Evolutionary conservation across 1,140 invertebrate species (phyloP).

Genomic region (Scaptodrosophila lebanonensis): DNA sequence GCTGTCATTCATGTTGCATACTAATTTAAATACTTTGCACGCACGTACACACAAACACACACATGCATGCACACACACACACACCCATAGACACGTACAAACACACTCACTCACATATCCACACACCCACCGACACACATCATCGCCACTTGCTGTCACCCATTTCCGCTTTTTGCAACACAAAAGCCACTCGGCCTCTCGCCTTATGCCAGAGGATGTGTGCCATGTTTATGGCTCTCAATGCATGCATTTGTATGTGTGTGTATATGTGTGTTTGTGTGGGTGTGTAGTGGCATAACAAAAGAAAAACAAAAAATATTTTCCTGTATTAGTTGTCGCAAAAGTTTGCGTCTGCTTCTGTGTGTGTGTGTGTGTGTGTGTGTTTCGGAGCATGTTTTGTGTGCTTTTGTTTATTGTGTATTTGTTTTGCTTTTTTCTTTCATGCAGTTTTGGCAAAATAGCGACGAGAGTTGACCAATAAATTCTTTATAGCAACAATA

Average conservation of each 20-base stretch:
- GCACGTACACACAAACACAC: slow-evolving; percentile 14
- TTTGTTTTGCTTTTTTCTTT: slow-evolving; percentile 61
- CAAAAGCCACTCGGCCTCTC: slow-evolving; percentile 61
- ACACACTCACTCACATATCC: slow-evolving; percentile 16
- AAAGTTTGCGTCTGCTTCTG: slow-evolving; percentile 44
- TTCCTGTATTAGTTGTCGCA: slow-evolving; percentile 71
- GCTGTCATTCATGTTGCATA: slow-evolving; percentile 74
- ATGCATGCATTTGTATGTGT: background rate
- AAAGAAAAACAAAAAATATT: slow-evolving; percentile 67
- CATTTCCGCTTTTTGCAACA: slow-evolving; percentile 69
- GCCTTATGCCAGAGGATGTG: slow-evolving; percentile 61
- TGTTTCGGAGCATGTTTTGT: slow-evolving; percentile 17
- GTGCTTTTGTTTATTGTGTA: slow-evolving; percentile 62
- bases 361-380: slow-evolving; percentile 18
- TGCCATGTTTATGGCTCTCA: slow-evolving; percentile 61
- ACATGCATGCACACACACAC: background rate
- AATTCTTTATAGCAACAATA: too few relatives aligned
- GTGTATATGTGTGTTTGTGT: slow-evolving; percentile 5
- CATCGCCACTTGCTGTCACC: slow-evolving; percentile 60
- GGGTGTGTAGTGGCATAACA: too few relatives aligned
- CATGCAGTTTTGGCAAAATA: slow-evolving; percentile 42
- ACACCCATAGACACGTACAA: background rate
- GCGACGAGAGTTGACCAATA: slow-evolving; percentile 48
- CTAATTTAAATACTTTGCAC: slow-evolving; percentile 70
- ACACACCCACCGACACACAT: background rate